Conservation (phyloP, 2,888 invertebrate genomes). For the Apamea crenata region DNA sequence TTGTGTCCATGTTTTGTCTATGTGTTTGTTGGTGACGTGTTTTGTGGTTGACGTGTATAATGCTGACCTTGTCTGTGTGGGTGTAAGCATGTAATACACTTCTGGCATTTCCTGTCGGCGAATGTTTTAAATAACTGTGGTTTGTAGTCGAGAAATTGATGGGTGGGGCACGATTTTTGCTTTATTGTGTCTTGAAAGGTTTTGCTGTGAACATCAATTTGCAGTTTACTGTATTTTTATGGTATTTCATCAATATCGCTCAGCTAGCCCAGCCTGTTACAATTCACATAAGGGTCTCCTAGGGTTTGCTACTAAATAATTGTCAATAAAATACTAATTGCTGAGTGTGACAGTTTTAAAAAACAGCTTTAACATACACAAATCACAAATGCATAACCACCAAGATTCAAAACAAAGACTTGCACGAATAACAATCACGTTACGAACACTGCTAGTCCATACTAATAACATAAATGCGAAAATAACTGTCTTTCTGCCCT, state of each 20-base stretch:
- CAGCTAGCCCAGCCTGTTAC: neutral
- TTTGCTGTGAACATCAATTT: neutral
- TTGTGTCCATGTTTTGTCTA: neutral
- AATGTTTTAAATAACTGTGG: slow-evolving; percentile 56
- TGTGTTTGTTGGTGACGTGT: slow-evolving; percentile 46
- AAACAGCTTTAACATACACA: no score
- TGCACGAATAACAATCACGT: no score
- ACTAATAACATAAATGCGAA: no score
- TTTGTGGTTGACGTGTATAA: slow-evolving; percentile 34
- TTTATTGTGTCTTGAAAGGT: neutral
- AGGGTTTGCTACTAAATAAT: neutral
- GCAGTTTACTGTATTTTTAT: no score
- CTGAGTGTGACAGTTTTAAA: no score
- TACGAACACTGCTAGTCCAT: no score
- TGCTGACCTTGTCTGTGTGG: slow-evolving; percentile 55
- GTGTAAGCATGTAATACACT: slow-evolving; percentile 42
- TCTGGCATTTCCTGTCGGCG: slow-evolving; percentile 61
- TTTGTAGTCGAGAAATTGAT: slow-evolving; percentile 28
- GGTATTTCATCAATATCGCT: no score
- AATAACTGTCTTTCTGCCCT: no score
- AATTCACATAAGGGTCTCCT: neutral
- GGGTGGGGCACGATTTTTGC: slow-evolving; percentile 11
- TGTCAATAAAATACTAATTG: no score
- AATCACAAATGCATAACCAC: no score
- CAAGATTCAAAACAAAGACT: no score